Percentiles rank a stretch among this genome's conserved stretches.
Evolutionary conservation across 1,140 invertebrate genomes (phyloP).

Genomic region (Bombus polaris): DNA sequence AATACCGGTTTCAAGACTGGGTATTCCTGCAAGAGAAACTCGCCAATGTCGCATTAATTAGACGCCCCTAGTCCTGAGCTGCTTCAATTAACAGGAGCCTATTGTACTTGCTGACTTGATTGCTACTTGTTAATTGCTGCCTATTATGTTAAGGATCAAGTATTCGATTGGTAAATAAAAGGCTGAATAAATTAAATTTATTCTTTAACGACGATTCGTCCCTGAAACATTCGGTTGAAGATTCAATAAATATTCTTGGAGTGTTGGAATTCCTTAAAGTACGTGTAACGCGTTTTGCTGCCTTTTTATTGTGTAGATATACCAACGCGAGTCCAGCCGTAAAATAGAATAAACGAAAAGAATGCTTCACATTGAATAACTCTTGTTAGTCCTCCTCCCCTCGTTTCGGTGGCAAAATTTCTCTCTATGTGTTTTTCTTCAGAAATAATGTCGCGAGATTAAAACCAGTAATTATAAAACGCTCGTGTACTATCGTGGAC

Average conservation of each 20-base stretch:
- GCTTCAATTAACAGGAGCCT: background rate
- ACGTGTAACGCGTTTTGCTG: background rate
- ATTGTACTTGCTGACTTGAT: background rate
- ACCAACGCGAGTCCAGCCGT: background rate
- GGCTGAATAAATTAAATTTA: no score
- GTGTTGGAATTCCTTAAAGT: background rate
- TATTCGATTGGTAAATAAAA: background rate
- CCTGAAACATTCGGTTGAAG: no score
- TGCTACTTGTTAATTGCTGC: background rate
- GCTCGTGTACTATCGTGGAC: conserved; percentile 1
- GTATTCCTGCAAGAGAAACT: background rate
- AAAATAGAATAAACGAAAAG: conserved; percentile 1
- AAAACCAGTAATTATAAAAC: conserved; percentile 30
- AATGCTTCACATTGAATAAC: conserved; percentile 4
- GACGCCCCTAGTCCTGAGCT: background rate
- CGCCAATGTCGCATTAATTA: conserved; percentile 17
- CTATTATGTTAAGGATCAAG: background rate
- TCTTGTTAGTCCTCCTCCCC: background rate
- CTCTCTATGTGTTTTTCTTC: background rate
- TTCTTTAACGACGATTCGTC: background rate
- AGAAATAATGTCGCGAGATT: conserved; percentile 30
- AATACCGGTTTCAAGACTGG: background rate
- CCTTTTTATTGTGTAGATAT: no score
- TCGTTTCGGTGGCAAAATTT: conserved; percentile 2
- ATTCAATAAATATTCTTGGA: background rate